Evolutionary conservation across 2,797 vertebrate genomes (phyloP), one percentile per base, ranked within the genome.

Genomic region (Falco peregrinus): DNA sequence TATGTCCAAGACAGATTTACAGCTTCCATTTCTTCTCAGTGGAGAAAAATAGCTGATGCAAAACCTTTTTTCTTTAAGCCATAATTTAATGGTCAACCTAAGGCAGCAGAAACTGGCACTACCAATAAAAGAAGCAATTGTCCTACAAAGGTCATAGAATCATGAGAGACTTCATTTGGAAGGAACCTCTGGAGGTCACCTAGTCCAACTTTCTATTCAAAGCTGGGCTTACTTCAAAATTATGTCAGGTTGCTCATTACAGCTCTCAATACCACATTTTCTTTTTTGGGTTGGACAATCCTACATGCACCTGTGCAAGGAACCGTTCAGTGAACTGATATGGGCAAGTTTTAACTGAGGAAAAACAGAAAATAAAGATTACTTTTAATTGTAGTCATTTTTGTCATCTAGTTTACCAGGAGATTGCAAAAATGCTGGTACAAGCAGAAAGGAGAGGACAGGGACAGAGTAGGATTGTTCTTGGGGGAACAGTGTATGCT

Each of bases 61-160:
- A 95, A 96, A 76, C 89, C 84, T 83, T 70, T 89, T 89, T 95
- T 84, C 81, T 90, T 93, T 80, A 74, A 95, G 71, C 64, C 84
- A 60, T 96, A 97, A 97, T 96, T 97, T 94, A 93, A 87, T 89
- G 86, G 93, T 92, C 67, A 96, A 75, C 67, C 81, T 84, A 96
- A 93, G 83, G 67, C 77, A 89, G 51, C 54, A 95, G 67, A 79
- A 92, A 84, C 47, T 45, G 54, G 80, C 73, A 96, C 67, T 45
- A 87, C 35, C 73, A 85, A 94, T 85, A 95, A 93, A 89, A 90
- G 77, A 65, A 84, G 88, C 47, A 63, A 28, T 59, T 8, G 21
- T 73, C 70, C 90, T 87, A 69, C 67, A 86, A 82, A 95, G 93
- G 90, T 89, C 77, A 95, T 3, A 84, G 70, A 93, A 84, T 47